These are phyloP conservation scores for Pristionchus pacificus DNA, from an alignment of 1,140 invertebrate genomes.

Conservation along the genomic window DNA sequence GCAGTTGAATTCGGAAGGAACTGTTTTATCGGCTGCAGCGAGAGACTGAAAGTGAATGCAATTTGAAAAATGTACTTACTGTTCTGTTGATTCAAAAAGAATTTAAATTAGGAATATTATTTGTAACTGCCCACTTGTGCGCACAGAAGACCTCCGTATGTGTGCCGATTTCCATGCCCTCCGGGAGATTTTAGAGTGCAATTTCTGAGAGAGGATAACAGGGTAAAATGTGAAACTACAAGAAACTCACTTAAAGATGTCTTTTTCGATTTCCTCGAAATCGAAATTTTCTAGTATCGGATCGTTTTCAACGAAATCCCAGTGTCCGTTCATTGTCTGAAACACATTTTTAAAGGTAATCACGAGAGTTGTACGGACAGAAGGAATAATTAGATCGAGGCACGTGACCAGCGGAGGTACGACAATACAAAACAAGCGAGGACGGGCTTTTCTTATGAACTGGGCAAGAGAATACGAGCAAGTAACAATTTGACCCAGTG, in stretches of 20 bases:
- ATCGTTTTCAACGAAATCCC: not conserved
- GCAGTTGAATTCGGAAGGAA: not conserved
- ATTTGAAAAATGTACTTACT: too few species aligned
- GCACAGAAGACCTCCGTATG: not conserved
- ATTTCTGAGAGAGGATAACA: too few species aligned
- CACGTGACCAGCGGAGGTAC: too few species aligned
- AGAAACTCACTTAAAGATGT: not conserved
- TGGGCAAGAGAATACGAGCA: too few species aligned
- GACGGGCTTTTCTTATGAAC: too few species aligned
- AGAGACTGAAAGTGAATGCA: too few species aligned
- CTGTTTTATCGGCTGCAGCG: not conserved
- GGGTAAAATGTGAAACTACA: not conserved
- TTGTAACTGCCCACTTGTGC: not conserved
- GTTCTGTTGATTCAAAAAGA: not conserved
- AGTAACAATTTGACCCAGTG: too few species aligned
- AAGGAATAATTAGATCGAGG: not conserved
- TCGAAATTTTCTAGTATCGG: not conserved
- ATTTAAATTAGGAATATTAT: too few species aligned
- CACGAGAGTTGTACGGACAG: not conserved
- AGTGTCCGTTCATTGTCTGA: not conserved
- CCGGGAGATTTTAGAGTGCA: not conserved
- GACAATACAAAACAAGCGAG: too few species aligned
- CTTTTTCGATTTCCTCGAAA: not conserved
- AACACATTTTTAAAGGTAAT: not conserved
- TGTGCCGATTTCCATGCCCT: not conserved